A percentile compares a stretch with the other conserved stretches of the same genome.
phyloP scores from a whole-genome alignment of 2,797 vertebrate genomes.

The Esox masquinongy region DNA sequence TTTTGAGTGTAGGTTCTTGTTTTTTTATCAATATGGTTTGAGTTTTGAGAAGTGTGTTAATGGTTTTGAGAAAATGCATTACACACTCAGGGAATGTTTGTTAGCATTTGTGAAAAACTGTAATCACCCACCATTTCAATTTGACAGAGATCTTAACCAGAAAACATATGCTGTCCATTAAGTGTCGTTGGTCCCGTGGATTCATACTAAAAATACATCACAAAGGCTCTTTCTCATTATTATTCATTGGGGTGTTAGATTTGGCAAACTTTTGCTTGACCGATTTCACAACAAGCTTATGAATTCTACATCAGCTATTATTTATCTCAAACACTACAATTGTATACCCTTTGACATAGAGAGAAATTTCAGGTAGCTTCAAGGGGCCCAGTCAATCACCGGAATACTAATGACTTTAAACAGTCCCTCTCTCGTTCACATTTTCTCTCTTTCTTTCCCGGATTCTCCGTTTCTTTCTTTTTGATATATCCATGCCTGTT shows the following conservation, averaged over 20 bases:
- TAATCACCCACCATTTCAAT: neutral
- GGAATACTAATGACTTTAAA: slow-evolving; percentile 45
- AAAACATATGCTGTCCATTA: neutral
- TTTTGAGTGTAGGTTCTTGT: no score
- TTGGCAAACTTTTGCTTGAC: slow-evolving; percentile 42
- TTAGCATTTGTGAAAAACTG: no score
- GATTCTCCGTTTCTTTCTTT: neutral
- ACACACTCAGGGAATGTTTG: no score
- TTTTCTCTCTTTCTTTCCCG: neutral
- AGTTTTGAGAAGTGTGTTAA: no score
- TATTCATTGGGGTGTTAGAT: slow-evolving; percentile 49
- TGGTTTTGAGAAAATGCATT: no score
- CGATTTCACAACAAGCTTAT: slow-evolving; percentile 35
- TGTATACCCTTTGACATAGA: slow-evolving; percentile 43
- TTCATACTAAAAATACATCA: neutral
- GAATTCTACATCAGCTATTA: slow-evolving; percentile 37
- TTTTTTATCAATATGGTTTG: no score
- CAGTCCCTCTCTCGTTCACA: neutral
- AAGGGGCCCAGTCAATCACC: slow-evolving; percentile 28
- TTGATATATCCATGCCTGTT: neutral
- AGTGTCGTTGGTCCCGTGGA: neutral
- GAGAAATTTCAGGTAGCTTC: slow-evolving; percentile 36
- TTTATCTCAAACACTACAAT: slow-evolving; percentile 46
- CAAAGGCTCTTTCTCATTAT: slow-evolving; percentile 34
- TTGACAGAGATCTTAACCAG: neutral